A percentile compares a stretch with the other conserved stretches of the same genome.
Conservation (phyloP, 2,113 vertebrate genomes). For the Paradisaea rubra region DNA sequence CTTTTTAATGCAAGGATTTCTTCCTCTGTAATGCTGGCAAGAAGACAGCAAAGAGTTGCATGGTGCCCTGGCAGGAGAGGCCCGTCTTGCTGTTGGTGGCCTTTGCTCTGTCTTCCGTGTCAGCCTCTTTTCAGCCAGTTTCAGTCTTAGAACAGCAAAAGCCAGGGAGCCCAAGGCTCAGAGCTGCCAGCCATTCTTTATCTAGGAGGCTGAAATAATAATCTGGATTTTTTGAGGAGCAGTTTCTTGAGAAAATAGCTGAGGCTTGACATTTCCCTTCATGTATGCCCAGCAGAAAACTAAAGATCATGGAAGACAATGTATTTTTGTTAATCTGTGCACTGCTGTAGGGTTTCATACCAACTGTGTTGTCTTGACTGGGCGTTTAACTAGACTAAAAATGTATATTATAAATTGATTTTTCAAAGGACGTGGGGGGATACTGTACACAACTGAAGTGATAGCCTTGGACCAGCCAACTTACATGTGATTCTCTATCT, state of each 20-base stretch:
- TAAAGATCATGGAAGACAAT: background rate
- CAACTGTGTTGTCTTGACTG: background rate
- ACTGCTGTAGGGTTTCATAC: background rate
- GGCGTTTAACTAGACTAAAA: background rate
- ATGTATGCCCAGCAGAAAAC: background rate
- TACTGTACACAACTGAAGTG: background rate
- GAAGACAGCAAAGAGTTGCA: background rate
- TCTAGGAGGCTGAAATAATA: background rate
- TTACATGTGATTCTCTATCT: background rate
- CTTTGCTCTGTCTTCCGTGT: background rate
- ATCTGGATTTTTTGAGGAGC: background rate
- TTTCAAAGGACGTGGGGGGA: background rate
- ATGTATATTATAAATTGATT: background rate
- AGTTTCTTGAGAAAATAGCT: background rate
- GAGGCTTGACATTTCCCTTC: background rate
- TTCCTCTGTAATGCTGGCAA: background rate
- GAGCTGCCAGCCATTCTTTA: background rate
- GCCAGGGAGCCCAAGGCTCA: background rate
- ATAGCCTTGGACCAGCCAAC: background rate
- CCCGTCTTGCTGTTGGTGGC: background rate
- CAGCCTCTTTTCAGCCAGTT: background rate
- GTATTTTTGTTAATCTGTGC: background rate
- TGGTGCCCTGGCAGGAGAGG: background rate
- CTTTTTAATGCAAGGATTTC: background rate
- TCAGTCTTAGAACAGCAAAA: background rate